Evolutionary conservation across 2,888 invertebrate genomes (phyloP), one percentile per base, ranked within the genome.

Genomic region (Drosophila merina): DNA sequence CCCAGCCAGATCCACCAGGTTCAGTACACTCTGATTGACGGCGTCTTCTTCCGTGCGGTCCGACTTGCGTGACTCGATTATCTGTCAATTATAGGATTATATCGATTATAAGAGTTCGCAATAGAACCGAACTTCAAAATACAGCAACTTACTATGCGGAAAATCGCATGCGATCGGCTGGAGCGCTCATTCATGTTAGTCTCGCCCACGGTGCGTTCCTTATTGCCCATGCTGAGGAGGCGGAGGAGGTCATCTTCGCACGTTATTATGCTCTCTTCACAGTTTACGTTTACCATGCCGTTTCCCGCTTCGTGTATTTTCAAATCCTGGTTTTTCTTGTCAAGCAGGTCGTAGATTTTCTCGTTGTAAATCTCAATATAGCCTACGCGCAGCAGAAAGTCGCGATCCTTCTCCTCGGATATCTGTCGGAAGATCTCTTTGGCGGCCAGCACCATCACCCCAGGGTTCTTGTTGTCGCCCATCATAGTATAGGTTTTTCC

Each of bases 281-380:
- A 93, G 68, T 94, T 93, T 0, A 96, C 94, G 75, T 93, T 93
- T 0, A 95, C 93, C 59, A 93, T 92, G 0, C 95, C 95, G 71
- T 93, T 92, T 40, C 92, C 72, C 14, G 93, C 93, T 77, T 96
- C 96, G 33, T 94, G 93, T 14, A 96, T 92, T 90, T 95, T 95
- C 0, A 96, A 88, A 75, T 94, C 94, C 3, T 91, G 91, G 54
- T 93, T 93, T 8, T 93, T 92, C 9, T 93, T 92, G 75, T 94
- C 93, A 0, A 98, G 91, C 6, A 98, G 92, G 90, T 98, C 97
- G 66, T 93, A 94, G 0, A 98, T 92, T 73, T 94, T 95, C 89
- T 98, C 97, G 91, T 97, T 97, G 89, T 98, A 97, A 49, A 98
- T 96, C 92, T 98, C 97, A 72, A 97, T 94, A 88, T 96, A 97